Evolutionary conservation across 2,113 vertebrate genomes (phyloP).

Genomic region (Carassius carassius): DNA sequence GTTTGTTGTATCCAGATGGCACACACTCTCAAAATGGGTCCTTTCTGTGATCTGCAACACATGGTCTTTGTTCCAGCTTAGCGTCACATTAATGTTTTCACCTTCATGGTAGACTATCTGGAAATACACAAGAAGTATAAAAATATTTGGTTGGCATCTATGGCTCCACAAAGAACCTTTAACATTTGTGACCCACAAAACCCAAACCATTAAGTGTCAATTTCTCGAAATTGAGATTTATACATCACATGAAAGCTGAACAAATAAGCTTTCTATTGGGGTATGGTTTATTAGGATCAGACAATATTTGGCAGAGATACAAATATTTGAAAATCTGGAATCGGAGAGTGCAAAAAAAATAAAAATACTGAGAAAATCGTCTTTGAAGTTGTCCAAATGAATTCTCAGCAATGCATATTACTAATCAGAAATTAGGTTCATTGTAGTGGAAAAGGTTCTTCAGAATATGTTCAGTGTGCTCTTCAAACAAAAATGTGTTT

Average conservation of each 20-base stretch:
- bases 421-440: not conserved
- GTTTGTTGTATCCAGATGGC: slow-evolving; percentile 26
- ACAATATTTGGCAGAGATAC: too few relatives aligned
- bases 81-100: slow-evolving; percentile 22
- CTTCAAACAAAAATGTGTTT: not conserved
- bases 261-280: too few relatives aligned
- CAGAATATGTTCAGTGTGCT: not conserved
- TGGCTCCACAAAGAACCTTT: not conserved
- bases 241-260: too few relatives aligned
- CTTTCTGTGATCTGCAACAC: slow-evolving; percentile 18
- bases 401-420: too few relatives aligned
- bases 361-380: too few relatives aligned
- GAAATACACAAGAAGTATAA: not conserved
- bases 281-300: too few relatives aligned
- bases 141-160: not conserved
- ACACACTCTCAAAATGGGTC: slow-evolving; percentile 13
- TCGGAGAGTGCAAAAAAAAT: too few relatives aligned
- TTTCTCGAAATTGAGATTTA: too few relatives aligned
- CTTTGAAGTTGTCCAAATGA: too few relatives aligned
- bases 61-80: slow-evolving; percentile 17
- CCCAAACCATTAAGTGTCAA: too few relatives aligned
- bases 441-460: not conserved
- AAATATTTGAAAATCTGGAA: too few relatives aligned
- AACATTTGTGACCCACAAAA: not conserved
- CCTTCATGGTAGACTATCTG: slow-evolving; percentile 26